Percentiles rank a stretch among this genome's conserved stretches.
Evolutionary conservation across 2,113 vertebrate genomes (phyloP).

Genomic region (Raja brachyura): DNA sequence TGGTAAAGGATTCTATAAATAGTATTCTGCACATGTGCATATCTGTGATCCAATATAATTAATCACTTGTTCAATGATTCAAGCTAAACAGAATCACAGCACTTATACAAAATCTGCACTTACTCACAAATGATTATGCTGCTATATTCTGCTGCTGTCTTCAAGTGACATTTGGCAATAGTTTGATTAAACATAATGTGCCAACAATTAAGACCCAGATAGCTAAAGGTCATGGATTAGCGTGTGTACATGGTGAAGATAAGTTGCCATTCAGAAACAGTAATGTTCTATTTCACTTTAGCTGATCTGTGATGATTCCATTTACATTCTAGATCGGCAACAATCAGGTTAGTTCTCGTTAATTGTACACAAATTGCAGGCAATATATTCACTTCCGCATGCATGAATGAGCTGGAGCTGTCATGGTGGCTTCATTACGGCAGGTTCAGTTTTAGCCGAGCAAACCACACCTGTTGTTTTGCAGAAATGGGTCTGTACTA

Average conservation of each 20-base stretch:
- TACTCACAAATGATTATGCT: not conserved
- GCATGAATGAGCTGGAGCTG: not conserved
- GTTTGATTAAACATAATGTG: not conserved
- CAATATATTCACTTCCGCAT: not conserved
- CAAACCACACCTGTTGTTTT: not conserved
- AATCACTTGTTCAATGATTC: conserved; percentile 15
- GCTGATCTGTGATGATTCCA: not conserved
- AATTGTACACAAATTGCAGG: not conserved
- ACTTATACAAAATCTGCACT: not conserved
- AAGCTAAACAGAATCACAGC: not conserved
- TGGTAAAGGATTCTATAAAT: not conserved
- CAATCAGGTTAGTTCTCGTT: not conserved
- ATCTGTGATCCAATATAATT: not conserved
- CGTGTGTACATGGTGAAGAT: not conserved
- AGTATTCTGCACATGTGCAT: not conserved
- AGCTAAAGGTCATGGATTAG: not conserved
- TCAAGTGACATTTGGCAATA: not conserved
- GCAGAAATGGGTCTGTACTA: not conserved
- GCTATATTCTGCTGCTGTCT: not conserved
- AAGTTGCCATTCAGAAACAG: not conserved
- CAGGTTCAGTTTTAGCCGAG: not conserved
- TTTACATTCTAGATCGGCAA: not conserved
- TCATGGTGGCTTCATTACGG: not conserved
- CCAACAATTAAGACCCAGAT: not conserved
- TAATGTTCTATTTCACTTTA: not conserved